These are phyloP conservation scores for Coilia nasus DNA, from an alignment of 2,797 vertebrate genomes.

Conservation along the genomic window DNA sequence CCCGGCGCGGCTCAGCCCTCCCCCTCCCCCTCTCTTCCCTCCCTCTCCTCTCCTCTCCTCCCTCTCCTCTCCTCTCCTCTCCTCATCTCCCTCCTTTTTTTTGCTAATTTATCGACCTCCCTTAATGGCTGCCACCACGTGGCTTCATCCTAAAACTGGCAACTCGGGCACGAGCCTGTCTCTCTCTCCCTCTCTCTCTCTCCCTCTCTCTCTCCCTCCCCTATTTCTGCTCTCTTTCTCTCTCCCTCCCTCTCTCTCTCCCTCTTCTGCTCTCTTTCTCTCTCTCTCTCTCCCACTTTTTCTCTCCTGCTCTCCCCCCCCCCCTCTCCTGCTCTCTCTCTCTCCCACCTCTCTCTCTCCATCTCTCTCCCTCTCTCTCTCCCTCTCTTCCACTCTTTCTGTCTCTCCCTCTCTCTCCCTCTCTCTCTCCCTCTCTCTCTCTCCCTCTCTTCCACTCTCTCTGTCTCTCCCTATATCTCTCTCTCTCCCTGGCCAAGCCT, in stretches of 20 bases:
- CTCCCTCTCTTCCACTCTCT: not conserved
- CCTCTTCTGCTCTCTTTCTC: too few relatives aligned
- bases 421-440: not conserved
- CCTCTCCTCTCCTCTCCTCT: constrained; percentile 39
- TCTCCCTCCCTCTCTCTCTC: too few relatives aligned
- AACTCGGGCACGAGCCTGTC: constrained; percentile 51
- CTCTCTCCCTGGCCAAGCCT: constrained; percentile 58
- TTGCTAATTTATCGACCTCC: constrained; percentile 75
- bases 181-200: not conserved
- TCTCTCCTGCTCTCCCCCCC: too few relatives aligned
- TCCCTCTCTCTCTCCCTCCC: too few relatives aligned
- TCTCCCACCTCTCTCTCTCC: too few relatives aligned
- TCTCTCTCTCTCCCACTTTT: too few relatives aligned
- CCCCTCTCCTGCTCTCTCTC: too few relatives aligned
- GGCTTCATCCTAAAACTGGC: constrained; percentile 60
- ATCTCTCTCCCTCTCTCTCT: not conserved
- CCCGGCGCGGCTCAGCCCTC: constrained; percentile 22
- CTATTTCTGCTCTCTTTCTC: too few relatives aligned
- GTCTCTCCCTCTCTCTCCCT: not conserved
- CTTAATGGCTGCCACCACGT: constrained; percentile 68
- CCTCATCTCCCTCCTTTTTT: constrained; percentile 39
- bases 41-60: constrained; percentile 21
- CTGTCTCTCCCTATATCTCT: not conserved
- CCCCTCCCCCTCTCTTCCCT: not conserved
- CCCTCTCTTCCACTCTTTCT: not conserved